These are phyloP conservation scores for Corythornis madagascariensis DNA, from an alignment of 2,113 vertebrate genomes.

Conservation along the genomic window DNA sequence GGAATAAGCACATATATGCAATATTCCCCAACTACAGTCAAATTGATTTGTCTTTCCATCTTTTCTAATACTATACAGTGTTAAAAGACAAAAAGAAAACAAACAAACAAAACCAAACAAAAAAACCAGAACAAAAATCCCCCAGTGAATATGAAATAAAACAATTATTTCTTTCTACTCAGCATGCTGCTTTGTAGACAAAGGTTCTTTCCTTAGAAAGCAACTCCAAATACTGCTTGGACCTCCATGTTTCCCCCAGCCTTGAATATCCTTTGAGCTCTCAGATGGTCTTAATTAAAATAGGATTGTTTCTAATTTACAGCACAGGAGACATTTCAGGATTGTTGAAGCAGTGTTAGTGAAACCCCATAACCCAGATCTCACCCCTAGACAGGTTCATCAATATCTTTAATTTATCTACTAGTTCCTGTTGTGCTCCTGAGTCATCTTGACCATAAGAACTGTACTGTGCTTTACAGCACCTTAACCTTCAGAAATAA, in stretches of 20 bases:
- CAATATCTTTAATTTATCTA: conserved; percentile 50
- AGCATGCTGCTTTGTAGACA: not conserved
- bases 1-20: not conserved
- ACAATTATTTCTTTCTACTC: not conserved
- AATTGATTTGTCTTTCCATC: not conserved
- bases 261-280: not conserved
- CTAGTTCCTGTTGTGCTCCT: conserved; percentile 2
- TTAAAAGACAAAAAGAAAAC: not conserved
- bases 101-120: not conserved
- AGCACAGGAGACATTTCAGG: conserved; percentile 61
- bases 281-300: conserved; percentile 67
- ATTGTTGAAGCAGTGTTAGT: conserved; percentile 60
- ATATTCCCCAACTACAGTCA: not conserved
- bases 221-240: conserved; percentile 6
- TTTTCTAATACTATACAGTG: not conserved
- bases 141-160: not conserved
- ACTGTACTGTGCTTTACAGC: not conserved
- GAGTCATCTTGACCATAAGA: conserved; percentile 55
- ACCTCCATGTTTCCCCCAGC: not conserved
- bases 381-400: conserved; percentile 13
- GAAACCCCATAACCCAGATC: conserved; percentile 58
- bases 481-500: not conserved
- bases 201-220: not conserved
- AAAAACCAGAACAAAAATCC: not conserved
- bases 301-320: conserved; percentile 69